Conservation (phyloP, 2,888 invertebrate species). For the Creontiades dilutus region DNA sequence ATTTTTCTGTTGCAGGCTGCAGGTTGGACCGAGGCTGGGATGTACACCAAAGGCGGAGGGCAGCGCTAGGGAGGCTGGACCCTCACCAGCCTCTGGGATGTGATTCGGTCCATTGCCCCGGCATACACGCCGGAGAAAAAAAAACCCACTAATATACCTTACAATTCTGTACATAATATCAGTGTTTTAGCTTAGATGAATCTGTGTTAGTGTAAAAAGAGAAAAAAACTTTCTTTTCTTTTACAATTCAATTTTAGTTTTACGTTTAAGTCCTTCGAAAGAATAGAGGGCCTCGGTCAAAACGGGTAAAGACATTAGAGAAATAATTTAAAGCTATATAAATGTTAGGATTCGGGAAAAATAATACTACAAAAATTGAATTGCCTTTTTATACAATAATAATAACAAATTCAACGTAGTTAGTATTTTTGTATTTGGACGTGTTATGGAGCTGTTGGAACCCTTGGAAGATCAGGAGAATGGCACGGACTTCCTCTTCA, state of each 20-base stretch:
- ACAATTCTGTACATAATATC: constrained; percentile 63
- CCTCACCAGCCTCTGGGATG: constrained; percentile 72
- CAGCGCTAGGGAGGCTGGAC: constrained; percentile 71
- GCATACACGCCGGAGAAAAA: constrained; percentile 63
- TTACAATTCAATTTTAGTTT: constrained; percentile 72
- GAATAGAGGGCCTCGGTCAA: constrained; percentile 75
- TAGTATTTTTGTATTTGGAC: constrained; percentile 73
- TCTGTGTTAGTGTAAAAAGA: constrained; percentile 72
- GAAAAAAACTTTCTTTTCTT: constrained; percentile 66
- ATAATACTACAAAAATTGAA: constrained; percentile 67
- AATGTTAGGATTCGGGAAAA: constrained; percentile 66
- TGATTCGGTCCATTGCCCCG: constrained; percentile 68
- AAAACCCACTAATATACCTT: constrained; percentile 60
- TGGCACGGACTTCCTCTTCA: constrained; percentile 74
- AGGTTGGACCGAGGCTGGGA: constrained; percentile 65
- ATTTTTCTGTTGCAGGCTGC: constrained; percentile 67
- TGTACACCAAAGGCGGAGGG: constrained; percentile 71
- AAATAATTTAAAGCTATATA: constrained; percentile 69
- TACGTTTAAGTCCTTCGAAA: constrained; percentile 75
- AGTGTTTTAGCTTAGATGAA: constrained; percentile 69
- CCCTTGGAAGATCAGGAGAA: constrained; percentile 72
- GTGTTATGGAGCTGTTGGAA: constrained; percentile 74
- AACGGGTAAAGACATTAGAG: constrained; percentile 75
- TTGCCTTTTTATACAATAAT: constrained; percentile 75
- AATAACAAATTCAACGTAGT: constrained; percentile 65